A percentile compares a stretch with the other conserved stretches of the same genome.
phyloP scores from a whole-genome alignment of 2,888 invertebrate genomes.

The Teleiodes luculella region DNA sequence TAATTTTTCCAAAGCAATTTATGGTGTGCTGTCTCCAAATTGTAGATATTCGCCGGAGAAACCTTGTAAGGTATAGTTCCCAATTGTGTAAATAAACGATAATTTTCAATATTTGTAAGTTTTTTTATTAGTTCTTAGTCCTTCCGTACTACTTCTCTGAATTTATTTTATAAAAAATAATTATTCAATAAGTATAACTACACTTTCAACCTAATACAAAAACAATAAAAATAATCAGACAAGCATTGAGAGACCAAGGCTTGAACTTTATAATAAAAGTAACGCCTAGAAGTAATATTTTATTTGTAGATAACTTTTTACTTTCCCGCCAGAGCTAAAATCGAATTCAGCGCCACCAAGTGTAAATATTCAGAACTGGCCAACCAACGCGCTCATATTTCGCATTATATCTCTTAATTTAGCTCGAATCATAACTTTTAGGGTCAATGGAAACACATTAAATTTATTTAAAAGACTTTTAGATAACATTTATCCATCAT shows the following conservation, averaged over 20 bases:
- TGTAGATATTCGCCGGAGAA: constrained; percentile 28
- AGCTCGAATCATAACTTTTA: background rate
- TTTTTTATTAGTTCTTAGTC: constrained; percentile 11
- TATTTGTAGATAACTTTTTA: constrained; percentile 34
- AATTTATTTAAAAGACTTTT: constrained; percentile 42
- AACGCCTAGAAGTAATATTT: no score
- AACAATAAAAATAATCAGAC: no score
- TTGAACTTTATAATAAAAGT: no score
- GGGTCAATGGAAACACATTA: background rate
- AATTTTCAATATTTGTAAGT: constrained; percentile 34
- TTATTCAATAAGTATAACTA: no score
- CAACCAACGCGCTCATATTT: constrained; percentile 36
- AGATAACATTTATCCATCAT: constrained; percentile 9
- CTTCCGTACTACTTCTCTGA: no score
- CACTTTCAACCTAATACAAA: no score
- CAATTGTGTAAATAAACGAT: constrained; percentile 55
- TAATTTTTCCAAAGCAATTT: background rate
- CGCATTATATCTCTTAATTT: constrained; percentile 27
- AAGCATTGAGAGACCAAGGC: no score
- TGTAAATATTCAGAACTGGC: constrained; percentile 42
- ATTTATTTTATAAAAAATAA: no score
- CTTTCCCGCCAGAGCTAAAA: constrained; percentile 52
- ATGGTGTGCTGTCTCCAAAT: constrained; percentile 12
- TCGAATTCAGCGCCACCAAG: constrained; percentile 38
- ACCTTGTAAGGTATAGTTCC: constrained; percentile 42